A percentile compares a stretch with the other conserved stretches of the same genome.
These are phyloP conservation scores for Burhinus bistriatus DNA, from an alignment of 2,113 vertebrate genomes.

Conservation along the genomic window DNA sequence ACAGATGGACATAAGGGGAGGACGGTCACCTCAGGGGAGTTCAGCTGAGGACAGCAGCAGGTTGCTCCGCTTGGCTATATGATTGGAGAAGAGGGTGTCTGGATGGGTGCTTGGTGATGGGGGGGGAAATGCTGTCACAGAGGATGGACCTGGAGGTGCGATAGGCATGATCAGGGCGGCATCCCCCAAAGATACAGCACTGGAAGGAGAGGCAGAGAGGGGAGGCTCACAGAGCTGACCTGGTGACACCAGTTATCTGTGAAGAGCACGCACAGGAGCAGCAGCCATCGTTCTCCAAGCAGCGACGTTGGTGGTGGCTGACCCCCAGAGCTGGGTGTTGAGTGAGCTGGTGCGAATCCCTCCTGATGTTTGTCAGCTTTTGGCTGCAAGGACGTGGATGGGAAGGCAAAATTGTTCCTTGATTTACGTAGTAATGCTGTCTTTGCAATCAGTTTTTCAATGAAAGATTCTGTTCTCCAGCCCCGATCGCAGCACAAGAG, in stretches of 20 bases:
- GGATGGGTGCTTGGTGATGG: neutral
- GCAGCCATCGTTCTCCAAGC: neutral
- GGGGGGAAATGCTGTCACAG: accelerated
- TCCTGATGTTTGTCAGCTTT: neutral
- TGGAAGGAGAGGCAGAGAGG: too few species aligned
- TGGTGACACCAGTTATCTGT: neutral
- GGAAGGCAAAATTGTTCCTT: neutral
- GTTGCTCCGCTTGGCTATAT: too few species aligned
- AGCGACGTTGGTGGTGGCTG: neutral
- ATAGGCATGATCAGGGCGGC: too few species aligned
- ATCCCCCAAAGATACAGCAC: neutral
- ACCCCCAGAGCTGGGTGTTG: too few species aligned
- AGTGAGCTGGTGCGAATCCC: neutral
- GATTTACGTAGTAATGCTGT: neutral
- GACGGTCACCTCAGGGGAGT: neutral
- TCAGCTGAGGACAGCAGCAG: neutral
- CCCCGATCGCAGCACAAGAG: neutral
- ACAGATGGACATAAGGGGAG: accelerated
- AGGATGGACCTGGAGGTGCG: neutral
- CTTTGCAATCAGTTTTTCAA: neutral
- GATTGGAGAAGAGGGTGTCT: neutral
- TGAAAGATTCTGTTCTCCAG: neutral
- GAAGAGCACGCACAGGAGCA: neutral
- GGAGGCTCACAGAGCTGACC: neutral
- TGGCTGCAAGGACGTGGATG: neutral